A percentile compares a stretch with the other conserved stretches of the same genome.
Evolutionary conservation across 2,797 vertebrate species (phyloP).

Genomic region (Molossus molossus): DNA sequence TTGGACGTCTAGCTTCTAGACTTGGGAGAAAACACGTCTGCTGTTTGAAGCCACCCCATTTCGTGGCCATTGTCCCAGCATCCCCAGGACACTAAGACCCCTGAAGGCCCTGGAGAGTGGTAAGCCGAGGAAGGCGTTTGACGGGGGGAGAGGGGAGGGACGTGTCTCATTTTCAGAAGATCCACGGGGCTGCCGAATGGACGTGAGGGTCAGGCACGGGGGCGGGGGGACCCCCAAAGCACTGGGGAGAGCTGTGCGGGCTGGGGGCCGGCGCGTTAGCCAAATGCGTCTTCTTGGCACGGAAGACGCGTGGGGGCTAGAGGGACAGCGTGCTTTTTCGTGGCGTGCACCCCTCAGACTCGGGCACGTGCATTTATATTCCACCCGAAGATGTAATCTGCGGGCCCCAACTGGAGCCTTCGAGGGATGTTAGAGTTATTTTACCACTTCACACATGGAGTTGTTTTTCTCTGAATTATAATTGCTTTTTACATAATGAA

Average conservation of each 20-base stretch:
- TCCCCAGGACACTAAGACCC: background rate
- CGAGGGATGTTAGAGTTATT: constrained; percentile 62
- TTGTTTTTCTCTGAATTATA: constrained; percentile 88
- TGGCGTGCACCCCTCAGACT: background rate
- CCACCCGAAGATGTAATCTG: background rate
- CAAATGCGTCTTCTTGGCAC: background rate
- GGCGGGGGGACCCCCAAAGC: too few species aligned
- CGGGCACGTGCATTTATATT: background rate
- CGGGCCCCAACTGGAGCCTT: constrained; percentile 72
- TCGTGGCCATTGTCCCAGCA: background rate
- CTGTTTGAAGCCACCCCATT: background rate
- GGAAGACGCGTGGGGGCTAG: background rate
- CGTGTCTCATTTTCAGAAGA: background rate
- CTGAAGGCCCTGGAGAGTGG: background rate
- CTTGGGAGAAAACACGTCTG: background rate
- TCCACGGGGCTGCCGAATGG: background rate
- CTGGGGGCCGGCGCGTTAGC: background rate
- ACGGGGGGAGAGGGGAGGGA: fast-evolving
- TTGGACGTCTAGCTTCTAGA: background rate
- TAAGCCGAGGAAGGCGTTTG: background rate
- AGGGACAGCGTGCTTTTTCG: fast-evolving
- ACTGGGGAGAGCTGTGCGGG: background rate
- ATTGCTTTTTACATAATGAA: constrained; percentile 87
- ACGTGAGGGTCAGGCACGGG: background rate
- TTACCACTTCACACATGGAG: constrained; percentile 77